Base-by-base conservation (phyloP, 2,113 vertebrate genomes). In the Ceyx melanurus region DNA sequence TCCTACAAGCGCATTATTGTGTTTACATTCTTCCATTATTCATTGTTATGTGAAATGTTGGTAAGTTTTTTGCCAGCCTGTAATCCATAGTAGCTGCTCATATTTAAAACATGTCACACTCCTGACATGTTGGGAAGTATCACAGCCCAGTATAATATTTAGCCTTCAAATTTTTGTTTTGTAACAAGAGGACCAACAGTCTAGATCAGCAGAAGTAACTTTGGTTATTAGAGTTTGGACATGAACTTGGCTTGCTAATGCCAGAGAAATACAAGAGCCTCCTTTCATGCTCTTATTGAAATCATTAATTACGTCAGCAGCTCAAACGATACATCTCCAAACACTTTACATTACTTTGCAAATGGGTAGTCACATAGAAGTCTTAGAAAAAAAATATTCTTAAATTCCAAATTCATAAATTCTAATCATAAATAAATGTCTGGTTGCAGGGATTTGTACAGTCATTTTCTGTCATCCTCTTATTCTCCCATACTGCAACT, bases 281-380 rank as follows among this genome's bases (percentile, higher is more conserved):
- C 88, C 96, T 97, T 97, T 98, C 97, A 98, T 91, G 53, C 92
- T 94, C 71, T 29, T 81, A 96, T 97, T 97, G 96, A 97, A 97
- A 95, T 96, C 97, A 97, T 97, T 96, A 97, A 97, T 98, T 97
- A 97, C 97, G 96, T 98, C 97, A 96, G 89, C 96, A 97, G 78
- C 82, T 95, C 90, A 80, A 97, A 81, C 1, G 54, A 97, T 95
- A 96, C 93, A 92, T 94, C 94, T 95, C 89, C 95, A 96, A 96
- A 97, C 94, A 96, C 95, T 97, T 96, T 64, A 82, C 82, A 76
- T 87, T 94, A 92, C 96, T 96, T 90, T 94, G 93, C 86, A 93
- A 95, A 95, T 9, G 84, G 53, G 61, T 70, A 92, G 88, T 91
- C 88, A 86, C 89, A 93, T 31, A 81, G 50, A 93, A 94, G 75